Base-by-base conservation (phyloP, 2,888 invertebrate genomes). In the Byasa hedistus region DNA sequence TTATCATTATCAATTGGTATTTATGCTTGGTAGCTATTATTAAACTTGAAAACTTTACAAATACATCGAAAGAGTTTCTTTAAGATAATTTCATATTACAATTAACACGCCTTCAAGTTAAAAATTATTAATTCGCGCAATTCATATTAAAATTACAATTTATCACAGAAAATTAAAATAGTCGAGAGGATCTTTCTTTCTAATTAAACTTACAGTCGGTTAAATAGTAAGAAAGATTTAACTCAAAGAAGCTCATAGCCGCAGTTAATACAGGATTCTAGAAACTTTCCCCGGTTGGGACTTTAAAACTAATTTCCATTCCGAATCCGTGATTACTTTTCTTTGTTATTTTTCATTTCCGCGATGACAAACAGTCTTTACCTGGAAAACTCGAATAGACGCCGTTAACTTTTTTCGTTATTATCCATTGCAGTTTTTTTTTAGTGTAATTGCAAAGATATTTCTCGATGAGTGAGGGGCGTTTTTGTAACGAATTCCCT, bases 291-390 rank as follows among this genome's bases (percentile, higher is more conserved):
- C 64, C 60, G 57, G 60, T 64, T 27, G 64, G 60, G 61, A 64
- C 64, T 68, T 68, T 68, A 56, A 68, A 68, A 68, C 67, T 68
- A 68, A 68, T 68, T 68, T 68, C 67, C 67, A 68, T 68, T 64
- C 67, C 61, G 60, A 68, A 68, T 68, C 64, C 64, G 27, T 64
- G 64, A 68, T 64, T 68, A 68, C 67, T 68, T 68, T 68, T 68
- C 64, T 68, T 68, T 68, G 64, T 68, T 68, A 68, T 68, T 68
- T 68, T 61, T 64, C 67, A 68, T 68, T 68, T 68, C 67, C 67
- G 64, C 61, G 67, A 68, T 68, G 67, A 68, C 60, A 61, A 64
- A 68, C 61, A 61, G 67, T 60, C 62, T 63, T 63, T 67, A 67
- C 63, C 63, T 67, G 67, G 64, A 61, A 64, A 68, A 68, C 64